These are phyloP conservation scores for Poeciliopsis presidionis DNA, from an alignment of 2,797 vertebrate genomes.

Conservation along the genomic window DNA sequence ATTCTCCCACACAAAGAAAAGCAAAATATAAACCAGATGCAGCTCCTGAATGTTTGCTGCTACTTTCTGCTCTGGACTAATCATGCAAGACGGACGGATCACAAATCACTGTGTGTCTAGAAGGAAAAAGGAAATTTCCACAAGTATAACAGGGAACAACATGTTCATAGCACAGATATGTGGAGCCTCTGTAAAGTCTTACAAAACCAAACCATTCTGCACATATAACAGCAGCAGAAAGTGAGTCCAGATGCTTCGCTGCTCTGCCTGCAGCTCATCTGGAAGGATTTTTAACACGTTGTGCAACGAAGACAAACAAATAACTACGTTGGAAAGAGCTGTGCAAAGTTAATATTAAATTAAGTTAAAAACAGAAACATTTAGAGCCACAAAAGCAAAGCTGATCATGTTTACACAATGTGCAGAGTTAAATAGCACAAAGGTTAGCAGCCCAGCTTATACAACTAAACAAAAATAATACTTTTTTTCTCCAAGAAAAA, in stretches of 20 bases:
- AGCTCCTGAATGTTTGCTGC: not conserved
- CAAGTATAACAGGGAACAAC: not conserved
- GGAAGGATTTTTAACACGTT: not conserved
- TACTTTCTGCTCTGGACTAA: not conserved
- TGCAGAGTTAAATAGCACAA: not conserved
- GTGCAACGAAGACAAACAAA: not conserved
- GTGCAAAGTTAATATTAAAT: not conserved
- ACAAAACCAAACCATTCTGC: slow-evolving; percentile 5
- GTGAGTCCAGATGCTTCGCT: not conserved
- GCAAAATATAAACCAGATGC: not conserved
- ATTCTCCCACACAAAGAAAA: slow-evolving; percentile 1
- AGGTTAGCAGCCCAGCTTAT: not conserved
- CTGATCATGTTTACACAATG: not conserved
- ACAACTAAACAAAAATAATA: not conserved
- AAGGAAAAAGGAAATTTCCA: not conserved
- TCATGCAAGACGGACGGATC: not conserved
- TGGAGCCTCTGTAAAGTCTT: not conserved
- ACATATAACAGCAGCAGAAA: slow-evolving; percentile 1
- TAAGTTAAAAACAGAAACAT: not conserved
- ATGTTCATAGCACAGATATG: not conserved
- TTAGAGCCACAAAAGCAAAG: not conserved
- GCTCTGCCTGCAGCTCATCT: not conserved
- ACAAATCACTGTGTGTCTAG: not conserved
- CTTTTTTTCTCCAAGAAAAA: not conserved
- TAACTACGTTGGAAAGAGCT: not conserved